Evolutionary conservation across 2,113 vertebrate species (phyloP).

Genomic region (Thalassarche chlororhynchos): DNA sequence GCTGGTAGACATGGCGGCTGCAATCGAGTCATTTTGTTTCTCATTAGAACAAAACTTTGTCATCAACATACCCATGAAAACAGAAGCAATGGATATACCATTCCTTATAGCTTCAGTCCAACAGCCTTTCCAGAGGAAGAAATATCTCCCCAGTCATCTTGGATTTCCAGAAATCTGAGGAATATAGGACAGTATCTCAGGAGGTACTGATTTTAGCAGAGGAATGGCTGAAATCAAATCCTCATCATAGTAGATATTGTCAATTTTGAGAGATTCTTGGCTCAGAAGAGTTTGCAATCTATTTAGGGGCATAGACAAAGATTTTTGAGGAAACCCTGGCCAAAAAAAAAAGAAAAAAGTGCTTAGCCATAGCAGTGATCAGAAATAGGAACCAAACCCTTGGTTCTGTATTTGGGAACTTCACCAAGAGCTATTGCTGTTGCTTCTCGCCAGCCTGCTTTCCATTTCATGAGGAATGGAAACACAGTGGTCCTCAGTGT

Average conservation of each 20-base stretch:
- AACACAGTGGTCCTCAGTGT: not conserved
- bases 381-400: not conserved
- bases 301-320: not conserved
- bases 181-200: not conserved
- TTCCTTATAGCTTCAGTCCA: not conserved
- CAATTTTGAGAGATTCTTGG: not conserved
- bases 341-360: not conserved
- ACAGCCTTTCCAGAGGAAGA: not conserved
- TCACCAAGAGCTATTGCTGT: not conserved
- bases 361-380: not conserved
- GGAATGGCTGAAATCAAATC: not conserved
- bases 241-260: not conserved
- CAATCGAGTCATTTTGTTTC: accelerated
- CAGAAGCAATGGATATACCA: not conserved
- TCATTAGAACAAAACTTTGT: not conserved
- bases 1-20: accelerated
- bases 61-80: accelerated
- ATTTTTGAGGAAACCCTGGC: not conserved
- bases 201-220: not conserved
- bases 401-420: not conserved
- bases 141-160: not conserved
- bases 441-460: not conserved
- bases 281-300: not conserved
- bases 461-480: not conserved
- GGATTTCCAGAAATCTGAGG: not conserved